Percentiles rank a stretch among this genome's conserved stretches.
Evolutionary conservation across 1,140 invertebrate species (phyloP).

Genomic region (Thaumatotibia leucotreta): DNA sequence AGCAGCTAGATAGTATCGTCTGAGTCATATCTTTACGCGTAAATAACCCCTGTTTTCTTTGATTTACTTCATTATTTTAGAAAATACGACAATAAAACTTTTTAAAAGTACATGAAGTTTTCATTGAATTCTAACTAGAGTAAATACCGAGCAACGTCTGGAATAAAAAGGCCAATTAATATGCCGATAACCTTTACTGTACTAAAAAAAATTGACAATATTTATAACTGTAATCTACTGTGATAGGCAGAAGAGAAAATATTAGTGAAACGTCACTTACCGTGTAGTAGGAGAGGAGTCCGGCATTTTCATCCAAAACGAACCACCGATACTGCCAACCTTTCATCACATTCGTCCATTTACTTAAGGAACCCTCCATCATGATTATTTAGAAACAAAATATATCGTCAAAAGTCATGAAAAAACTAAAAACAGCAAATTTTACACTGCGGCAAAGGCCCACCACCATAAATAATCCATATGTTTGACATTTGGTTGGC

Average conservation of each 20-base stretch:
- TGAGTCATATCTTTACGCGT: background rate
- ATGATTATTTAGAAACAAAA: constrained; percentile 66
- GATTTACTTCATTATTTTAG: background rate
- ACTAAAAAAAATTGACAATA: background rate
- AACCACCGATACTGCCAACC: constrained; percentile 99
- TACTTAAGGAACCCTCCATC: constrained; percentile 98
- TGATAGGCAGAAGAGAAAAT: constrained; percentile 13
- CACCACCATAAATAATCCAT: constrained; percentile 63
- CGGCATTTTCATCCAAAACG: constrained; percentile 97
- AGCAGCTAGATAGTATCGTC: background rate
- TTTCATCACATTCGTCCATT: constrained; percentile 99
- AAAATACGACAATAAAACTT: background rate
- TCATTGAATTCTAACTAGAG: background rate
- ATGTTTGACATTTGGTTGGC: constrained; percentile 47
- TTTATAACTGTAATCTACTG: constrained; percentile 14
- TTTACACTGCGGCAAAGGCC: constrained; percentile 50
- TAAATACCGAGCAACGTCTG: background rate
- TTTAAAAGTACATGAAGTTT: background rate
- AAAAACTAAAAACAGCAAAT: constrained; percentile 59
- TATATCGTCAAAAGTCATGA: constrained; percentile 45
- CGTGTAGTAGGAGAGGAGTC: constrained; percentile 97
- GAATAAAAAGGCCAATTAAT: background rate
- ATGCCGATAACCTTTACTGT: background rate
- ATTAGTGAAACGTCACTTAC: constrained; percentile 81
- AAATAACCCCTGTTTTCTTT: background rate